Evolutionary conservation across 2,888 invertebrate genomes (phyloP), one percentile per base, ranked within the genome.

Genomic region (Athripsodes cinereus): DNA sequence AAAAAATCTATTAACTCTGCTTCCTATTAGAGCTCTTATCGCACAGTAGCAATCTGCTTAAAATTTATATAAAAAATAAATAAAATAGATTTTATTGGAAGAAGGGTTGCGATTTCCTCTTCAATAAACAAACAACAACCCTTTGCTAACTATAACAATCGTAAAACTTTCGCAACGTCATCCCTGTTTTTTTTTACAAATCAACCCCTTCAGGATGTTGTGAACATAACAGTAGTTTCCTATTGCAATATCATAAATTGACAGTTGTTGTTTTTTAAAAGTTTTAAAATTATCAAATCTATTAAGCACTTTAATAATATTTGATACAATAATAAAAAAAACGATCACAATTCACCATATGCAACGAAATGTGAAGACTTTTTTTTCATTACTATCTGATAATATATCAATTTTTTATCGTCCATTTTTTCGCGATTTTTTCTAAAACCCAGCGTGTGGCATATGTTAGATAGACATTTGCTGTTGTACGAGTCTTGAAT

Each of bases 31-130:
- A 26, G 26, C 10, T n/a, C n/a, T 26, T 26, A 26, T 26, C 26
- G 10, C 26, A 19, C 53, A 16, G 44, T 22, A 18, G 53, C 53
- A 53, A 26, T 46, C 44, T 53, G 53, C 22, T 46, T 22, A 18
- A 21, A 22, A 44, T 53, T 26, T 21, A 19, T 31, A 1, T 22
- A 51, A 54, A 48, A 48, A 54, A 16, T 40, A 40, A 13, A 40
- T 8, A 40, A 31, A 8, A 31, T 11, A 8, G 31, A n/a, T n/a
- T n/a, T n/a, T n/a, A n/a, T 6, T 31, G n/a, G 40, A 16, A 13
- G 48, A 54, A 49, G 54, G 54, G 54, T 54, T 54, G 54, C 54
- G 48, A 54, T 54, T 54, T 54, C 48, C 54, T 34, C 31, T 48
- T 40, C 3, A 34, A 54, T 46, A 54, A 54, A 54, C 48, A 46